A percentile compares a stretch with the other conserved stretches of the same genome.
Evolutionary conservation across 2,888 invertebrate genomes (phyloP).

Genomic region (Synanthedon andrenaeformis): DNA sequence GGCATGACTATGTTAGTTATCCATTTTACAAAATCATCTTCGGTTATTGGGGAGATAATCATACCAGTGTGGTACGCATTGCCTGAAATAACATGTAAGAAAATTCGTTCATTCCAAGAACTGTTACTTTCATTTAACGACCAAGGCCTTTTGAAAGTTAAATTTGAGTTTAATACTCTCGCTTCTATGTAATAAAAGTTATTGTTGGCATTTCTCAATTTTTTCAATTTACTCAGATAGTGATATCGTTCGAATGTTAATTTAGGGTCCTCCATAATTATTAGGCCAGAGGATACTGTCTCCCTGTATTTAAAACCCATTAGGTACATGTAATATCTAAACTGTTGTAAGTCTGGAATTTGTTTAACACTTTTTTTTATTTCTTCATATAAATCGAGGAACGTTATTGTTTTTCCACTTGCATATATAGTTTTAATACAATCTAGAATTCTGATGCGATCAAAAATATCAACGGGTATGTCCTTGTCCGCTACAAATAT

Average conservation of each 20-base stretch:
- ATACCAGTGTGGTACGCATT: constrained; percentile 21
- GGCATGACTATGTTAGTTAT: constrained; percentile 24
- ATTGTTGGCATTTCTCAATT: constrained; percentile 12
- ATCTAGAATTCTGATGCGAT: constrained; percentile 15
- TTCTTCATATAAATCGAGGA: neutral
- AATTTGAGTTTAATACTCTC: constrained; percentile 17
- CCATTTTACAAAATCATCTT: constrained; percentile 32
- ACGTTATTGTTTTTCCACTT: constrained; percentile 6
- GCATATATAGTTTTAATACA: constrained; percentile 12
- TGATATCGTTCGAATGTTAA: constrained; percentile 27
- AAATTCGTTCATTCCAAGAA: constrained; percentile 11
- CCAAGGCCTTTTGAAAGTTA: constrained; percentile 15
- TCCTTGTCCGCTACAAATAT: neutral
- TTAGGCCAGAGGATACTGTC: constrained; percentile 10
- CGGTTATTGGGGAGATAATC: constrained; percentile 18
- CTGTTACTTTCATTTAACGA: constrained; percentile 3
- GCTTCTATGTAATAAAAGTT: constrained; percentile 34
- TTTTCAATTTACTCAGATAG: constrained; percentile 26
- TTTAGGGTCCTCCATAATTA: constrained; percentile 33
- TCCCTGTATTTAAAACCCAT: constrained; percentile 22
- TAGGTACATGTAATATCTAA: constrained; percentile 9
- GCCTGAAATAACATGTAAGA: constrained; percentile 25
- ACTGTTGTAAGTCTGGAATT: neutral
- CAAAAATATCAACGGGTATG: constrained; percentile 10
- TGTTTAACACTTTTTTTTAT: neutral